A percentile compares a stretch with the other conserved stretches of the same genome.
Conservation (phyloP, 2,888 invertebrate genomes). For the Lampropteryx suffumata region DNA sequence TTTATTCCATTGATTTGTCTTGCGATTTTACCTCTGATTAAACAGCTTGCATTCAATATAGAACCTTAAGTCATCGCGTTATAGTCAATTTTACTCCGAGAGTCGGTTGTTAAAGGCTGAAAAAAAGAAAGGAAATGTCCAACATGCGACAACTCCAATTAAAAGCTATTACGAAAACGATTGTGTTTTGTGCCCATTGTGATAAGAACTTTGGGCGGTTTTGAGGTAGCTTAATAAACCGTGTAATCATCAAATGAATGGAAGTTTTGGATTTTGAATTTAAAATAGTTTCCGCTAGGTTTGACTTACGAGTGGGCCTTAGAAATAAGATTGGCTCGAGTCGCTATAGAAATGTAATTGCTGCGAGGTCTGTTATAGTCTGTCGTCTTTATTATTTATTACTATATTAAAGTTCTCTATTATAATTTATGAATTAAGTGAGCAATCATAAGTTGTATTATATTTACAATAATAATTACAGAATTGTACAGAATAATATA, state of each 20-base stretch:
- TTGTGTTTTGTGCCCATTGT: slow-evolving; percentile 51
- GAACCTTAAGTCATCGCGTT: neutral
- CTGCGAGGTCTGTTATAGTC: neutral
- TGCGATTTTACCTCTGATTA: too few species aligned
- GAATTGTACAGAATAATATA: too few species aligned
- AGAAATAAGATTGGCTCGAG: slow-evolving; percentile 23
- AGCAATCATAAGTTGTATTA: too few species aligned
- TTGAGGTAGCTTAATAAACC: slow-evolving; percentile 48
- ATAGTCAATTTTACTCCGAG: neutral
- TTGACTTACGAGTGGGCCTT: slow-evolving; percentile 26
- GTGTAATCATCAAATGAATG: slow-evolving; percentile 50
- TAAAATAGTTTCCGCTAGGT: slow-evolving; percentile 45
- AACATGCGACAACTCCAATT: slow-evolving; percentile 58
- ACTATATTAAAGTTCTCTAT: too few species aligned
- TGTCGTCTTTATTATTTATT: neutral
- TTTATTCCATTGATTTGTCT: too few species aligned
- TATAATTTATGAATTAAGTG: too few species aligned
- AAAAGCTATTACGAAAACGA: slow-evolving; percentile 53
- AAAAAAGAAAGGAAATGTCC: slow-evolving; percentile 36
- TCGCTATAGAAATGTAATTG: slow-evolving; percentile 24
- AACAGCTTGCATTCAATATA: neutral
- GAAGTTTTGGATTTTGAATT: slow-evolving; percentile 45
- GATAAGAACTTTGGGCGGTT: slow-evolving; percentile 44
- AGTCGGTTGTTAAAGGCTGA: too few species aligned
- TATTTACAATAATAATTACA: too few species aligned